These are phyloP conservation scores for Sebastes diaconus DNA, from an alignment of 2,797 vertebrate species.

Conservation along the genomic window DNA sequence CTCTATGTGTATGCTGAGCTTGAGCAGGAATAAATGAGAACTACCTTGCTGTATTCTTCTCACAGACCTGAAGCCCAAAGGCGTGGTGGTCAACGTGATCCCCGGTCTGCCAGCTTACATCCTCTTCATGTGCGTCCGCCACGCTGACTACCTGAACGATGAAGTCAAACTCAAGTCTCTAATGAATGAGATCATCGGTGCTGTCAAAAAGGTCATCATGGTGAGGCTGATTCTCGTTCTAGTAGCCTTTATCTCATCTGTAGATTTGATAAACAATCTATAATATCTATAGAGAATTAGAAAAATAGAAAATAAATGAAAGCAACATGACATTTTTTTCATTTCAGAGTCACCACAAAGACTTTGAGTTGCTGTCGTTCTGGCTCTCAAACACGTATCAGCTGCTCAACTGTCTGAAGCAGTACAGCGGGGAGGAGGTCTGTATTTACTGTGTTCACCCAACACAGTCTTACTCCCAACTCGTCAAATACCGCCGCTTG, in stretches of 20 bases:
- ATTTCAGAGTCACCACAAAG: slow-evolving; percentile 87
- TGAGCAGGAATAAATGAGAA: neutral
- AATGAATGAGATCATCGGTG: slow-evolving; percentile 86
- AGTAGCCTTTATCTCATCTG: neutral
- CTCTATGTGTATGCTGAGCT: fast-evolving
- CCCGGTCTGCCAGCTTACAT: slow-evolving; percentile 91
- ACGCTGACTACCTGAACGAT: slow-evolving; percentile 92
- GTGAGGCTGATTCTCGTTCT: slow-evolving; percentile 73
- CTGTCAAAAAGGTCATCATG: slow-evolving; percentile 89
- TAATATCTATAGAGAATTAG: neutral
- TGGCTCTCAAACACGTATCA: slow-evolving; percentile 95
- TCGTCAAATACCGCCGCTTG: too few species aligned
- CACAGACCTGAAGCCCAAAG: slow-evolving; percentile 92
- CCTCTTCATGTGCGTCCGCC: slow-evolving; percentile 96
- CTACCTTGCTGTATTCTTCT: neutral
- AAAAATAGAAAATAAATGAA: neutral
- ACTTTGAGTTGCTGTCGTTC: slow-evolving; percentile 93
- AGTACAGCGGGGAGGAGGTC: slow-evolving; percentile 99
- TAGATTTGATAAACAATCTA: neutral
- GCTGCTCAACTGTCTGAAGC: slow-evolving; percentile 96
- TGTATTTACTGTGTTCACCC: neutral
- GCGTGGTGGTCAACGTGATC: slow-evolving; percentile 96
- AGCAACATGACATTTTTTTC: neutral
- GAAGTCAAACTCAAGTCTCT: slow-evolving; percentile 91
- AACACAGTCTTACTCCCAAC: too few species aligned